Base-by-base conservation (phyloP, 2,113 vertebrate genomes). In the Psittacus erithacus region DNA sequence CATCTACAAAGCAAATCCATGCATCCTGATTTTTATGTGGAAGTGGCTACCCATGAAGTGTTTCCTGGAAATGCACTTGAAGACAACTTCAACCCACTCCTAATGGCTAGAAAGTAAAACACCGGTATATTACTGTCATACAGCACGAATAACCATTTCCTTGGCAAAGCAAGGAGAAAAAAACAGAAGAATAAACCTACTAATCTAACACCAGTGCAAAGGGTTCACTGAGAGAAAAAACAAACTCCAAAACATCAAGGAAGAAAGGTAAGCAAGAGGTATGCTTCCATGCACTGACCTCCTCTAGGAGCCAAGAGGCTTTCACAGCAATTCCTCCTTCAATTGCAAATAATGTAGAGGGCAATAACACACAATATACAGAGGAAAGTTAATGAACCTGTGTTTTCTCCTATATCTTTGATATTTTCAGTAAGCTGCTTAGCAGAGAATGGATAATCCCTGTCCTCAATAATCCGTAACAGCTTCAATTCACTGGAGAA, bases 341-440 rank as follows among this genome's bases (percentile, higher is more conserved):
- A 43, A 29, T 3, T 65, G 43, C 71, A 95, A 88, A 92, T 46
- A 76, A 80, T 85, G 43, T 12, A 62, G 29, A 88, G 10, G 41
- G n/a, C 57, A 49, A 88, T 94, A 95, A 1, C 50, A 59, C 0
- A 2, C 13, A 64, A 77, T 18, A 88, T 19, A 47, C 46, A 83
- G 35, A 25, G 13, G 49, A 85, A 93, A 85, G 44, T 41, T 78
- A 79, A 92, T 69, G 49, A 96, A 90, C 75, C 75, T 59, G 63
- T 12, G 33, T 60, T 92, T 92, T 94, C 62, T 95, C 83, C 64
- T 95, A 16, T n/a, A 80, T 86, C 87, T 92, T 81, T 82, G 44
- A 75, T 93, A 88, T 96, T 95, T 95, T 86, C 93, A 88, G 96
- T 67, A 97, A 97, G 95, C 95, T 76, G 81, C 96, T 97, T 97